Evolutionary conservation across 1,140 invertebrate species (phyloP), one percentile per base, ranked within the genome.

Genomic region (Brachionus sp.): DNA sequence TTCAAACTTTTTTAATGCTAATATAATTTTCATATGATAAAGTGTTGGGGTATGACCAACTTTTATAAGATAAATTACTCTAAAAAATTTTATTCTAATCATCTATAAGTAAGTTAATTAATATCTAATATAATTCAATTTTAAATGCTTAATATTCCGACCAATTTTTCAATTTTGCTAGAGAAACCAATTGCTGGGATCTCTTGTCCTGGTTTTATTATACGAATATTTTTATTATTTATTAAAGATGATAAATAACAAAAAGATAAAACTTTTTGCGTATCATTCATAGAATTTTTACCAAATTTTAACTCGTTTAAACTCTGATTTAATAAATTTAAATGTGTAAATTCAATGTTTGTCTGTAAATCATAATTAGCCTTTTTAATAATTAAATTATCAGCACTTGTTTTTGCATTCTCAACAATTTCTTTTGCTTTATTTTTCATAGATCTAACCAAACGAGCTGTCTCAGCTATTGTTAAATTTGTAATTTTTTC

Each of bases 171-270:
- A 46, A 25, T 25, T 75, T 46, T 75, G 46, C n/a, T 75, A 4
- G 70, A 75, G 23, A 46, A 46, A 29, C 70, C 70, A 23, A 46
- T 33, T 46, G 13, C 16, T 10, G 42, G 42, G 10, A 46, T 75
- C 25, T 46, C 16, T n/a, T 75, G 19, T 44, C 44, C 33, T 75
- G 70, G 70, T 46, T 75, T 23, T 0, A 75, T 29, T 13, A 75
- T 46, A 19, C 70, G 16, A 75, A 75, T 35, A 2, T 75, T 75
- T 25, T 75, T 39, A 29, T 75, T 75, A n/a, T 75, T 75, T 9
- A 75, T 75, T 9, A 75, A 75, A 12, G 70, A 75, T 19, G 70
- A 75, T 33, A 75, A 75, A 25, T 75, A 75, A n/a, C 70, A 75
- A 46, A 75, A 75, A 5, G 70, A 75, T 1, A 75, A 13, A 4